Evolutionary conservation across 2,797 vertebrate genomes (phyloP).

Genomic region (Epinephelus awoara): DNA sequence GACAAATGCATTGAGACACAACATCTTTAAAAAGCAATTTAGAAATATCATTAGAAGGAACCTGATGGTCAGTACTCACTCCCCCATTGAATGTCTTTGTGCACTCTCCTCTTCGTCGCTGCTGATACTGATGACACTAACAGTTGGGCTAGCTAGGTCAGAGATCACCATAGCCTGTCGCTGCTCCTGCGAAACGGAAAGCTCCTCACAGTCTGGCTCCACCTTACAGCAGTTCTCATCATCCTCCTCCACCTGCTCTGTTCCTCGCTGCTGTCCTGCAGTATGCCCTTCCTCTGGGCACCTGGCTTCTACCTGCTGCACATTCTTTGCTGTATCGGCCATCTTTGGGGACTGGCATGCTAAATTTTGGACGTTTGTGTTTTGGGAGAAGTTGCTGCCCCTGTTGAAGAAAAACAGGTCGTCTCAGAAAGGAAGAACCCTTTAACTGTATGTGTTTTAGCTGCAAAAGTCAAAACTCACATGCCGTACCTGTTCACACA

Average conservation of each 20-base stretch:
- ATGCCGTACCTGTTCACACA: constrained; percentile 92
- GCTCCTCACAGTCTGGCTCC: constrained; percentile 85
- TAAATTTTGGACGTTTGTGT: constrained; percentile 91
- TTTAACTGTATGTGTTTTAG: background rate
- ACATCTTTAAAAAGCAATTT: background rate
- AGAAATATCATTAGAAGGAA: background rate
- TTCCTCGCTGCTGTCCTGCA: constrained; percentile 83
- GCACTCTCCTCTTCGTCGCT: constrained; percentile 89
- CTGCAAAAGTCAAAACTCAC: background rate
- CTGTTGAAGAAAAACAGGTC: constrained; percentile 28
- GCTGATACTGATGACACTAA: constrained; percentile 97
- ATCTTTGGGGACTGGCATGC: constrained; percentile 95
- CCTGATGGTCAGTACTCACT: constrained; percentile 86
- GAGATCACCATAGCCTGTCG: constrained; percentile 92
- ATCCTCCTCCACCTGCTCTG: constrained; percentile 73
- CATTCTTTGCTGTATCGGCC: constrained; percentile 89
- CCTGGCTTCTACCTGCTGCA: constrained; percentile 84
- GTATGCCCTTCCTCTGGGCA: constrained; percentile 84
- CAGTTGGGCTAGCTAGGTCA: constrained; percentile 91
- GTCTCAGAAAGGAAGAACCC: constrained; percentile 1
- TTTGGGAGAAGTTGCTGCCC: constrained; percentile 91
- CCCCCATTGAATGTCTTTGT: constrained; percentile 88
- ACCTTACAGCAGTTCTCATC: constrained; percentile 85
- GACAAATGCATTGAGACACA: background rate
- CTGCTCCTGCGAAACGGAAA: constrained; percentile 86